A percentile compares a stretch with the other conserved stretches of the same genome.
Conservation (phyloP, 2,888 invertebrate genomes). For the Drosophila affinis region DNA sequence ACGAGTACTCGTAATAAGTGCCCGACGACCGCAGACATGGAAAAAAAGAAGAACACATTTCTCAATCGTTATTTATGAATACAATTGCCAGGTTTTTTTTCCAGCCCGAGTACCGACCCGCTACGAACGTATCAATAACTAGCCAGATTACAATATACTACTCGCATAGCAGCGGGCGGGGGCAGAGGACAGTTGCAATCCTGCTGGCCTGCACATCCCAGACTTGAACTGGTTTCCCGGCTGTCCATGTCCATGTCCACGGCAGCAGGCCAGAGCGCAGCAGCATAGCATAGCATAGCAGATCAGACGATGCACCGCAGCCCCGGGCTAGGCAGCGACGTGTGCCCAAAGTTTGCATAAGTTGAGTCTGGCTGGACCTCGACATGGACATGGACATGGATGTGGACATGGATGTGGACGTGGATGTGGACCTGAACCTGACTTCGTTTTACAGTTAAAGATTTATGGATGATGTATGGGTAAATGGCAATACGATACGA, state of each 20-base stretch:
- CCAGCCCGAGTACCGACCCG: constrained; percentile 43
- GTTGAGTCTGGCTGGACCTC: constrained; percentile 40
- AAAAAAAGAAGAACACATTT: constrained; percentile 59
- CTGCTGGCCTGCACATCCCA: constrained; percentile 12
- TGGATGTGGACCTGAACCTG: constrained; percentile 25
- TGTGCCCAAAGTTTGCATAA: constrained; percentile 74
- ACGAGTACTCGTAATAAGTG: constrained; percentile 59
- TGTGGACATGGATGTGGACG: constrained; percentile 12
- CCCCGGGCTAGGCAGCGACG: constrained; percentile 48
- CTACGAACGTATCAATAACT: constrained; percentile 71
- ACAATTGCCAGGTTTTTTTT: constrained; percentile 70
- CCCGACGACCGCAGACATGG: constrained; percentile 58
- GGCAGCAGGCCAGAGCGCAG: constrained; percentile 46
- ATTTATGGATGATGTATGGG: constrained; percentile 71
- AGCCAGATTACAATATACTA: constrained; percentile 29
- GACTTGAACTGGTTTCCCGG: constrained; percentile 69
- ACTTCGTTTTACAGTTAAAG: constrained; percentile 63
- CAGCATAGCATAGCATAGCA: neutral
- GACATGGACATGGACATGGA: constrained; percentile 23
- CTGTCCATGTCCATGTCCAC: constrained; percentile 20
- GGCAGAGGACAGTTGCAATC: constrained; percentile 13
- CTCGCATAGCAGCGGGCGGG: no score
- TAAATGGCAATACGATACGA: constrained; percentile 43
- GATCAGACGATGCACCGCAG: constrained; percentile 59
- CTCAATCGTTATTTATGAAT: constrained; percentile 79